Percentiles rank a stretch among this genome's conserved stretches.
Evolutionary conservation across 2,113 vertebrate species (phyloP).

Genomic region (Colistium nudipinnis): DNA sequence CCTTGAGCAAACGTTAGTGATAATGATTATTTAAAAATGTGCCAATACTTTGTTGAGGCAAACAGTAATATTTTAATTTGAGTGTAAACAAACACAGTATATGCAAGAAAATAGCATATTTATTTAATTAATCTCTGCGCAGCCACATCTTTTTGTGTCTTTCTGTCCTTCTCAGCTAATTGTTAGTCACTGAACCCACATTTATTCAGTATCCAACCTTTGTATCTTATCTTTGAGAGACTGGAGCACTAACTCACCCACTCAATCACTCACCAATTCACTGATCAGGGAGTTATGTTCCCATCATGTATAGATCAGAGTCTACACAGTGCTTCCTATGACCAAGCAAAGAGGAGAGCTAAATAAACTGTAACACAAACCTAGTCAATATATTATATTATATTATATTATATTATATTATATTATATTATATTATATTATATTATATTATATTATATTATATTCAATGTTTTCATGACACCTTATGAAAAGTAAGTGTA

Average conservation of each 20-base stretch:
- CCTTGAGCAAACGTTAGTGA: slow-evolving; percentile 5
- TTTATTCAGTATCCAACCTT: slow-evolving; percentile 26
- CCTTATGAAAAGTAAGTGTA: slow-evolving; percentile 30
- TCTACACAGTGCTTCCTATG: slow-evolving; percentile 59
- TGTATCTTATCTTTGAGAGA: slow-evolving; percentile 43
- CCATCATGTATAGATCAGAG: slow-evolving; percentile 64
- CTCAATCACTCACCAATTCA: slow-evolving; percentile 25
- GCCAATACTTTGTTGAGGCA: background rate
- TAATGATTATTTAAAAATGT: background rate
- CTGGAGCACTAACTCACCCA: slow-evolving; percentile 46
- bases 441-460: too few species aligned
- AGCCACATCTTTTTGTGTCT: background rate
- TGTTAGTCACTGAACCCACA: slow-evolving; percentile 10
- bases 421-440: too few species aligned
- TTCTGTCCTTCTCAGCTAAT: slow-evolving; percentile 9
- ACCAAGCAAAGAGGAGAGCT: slow-evolving; percentile 63
- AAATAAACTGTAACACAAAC: slow-evolving; percentile 56
- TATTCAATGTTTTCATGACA: slow-evolving; percentile 13
- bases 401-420: too few species aligned
- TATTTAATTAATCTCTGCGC: background rate
- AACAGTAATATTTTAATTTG: background rate
- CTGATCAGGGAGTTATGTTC: slow-evolving; percentile 51
- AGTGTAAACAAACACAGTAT: background rate
- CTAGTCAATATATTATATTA: slow-evolving; percentile 58
- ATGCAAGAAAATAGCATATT: too few species aligned